Base-by-base conservation (phyloP, 2,888 invertebrate species). In the Psylliodes chrysocephalus region DNA sequence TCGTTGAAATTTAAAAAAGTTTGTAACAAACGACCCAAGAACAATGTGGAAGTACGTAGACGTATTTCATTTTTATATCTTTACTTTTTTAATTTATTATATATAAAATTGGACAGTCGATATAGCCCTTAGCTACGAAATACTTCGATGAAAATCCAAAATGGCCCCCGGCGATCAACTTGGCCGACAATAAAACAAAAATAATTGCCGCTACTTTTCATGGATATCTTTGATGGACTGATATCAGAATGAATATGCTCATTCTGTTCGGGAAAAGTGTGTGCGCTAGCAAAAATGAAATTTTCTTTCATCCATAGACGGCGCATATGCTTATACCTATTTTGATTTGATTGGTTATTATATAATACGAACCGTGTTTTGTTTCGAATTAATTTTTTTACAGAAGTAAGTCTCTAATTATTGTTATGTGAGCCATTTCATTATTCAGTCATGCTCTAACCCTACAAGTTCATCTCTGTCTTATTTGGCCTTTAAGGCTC, bases 41-140 rank as follows among this genome's bases (percentile, higher is more conserved):
- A 65, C 63, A 68, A 65, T 56, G 63, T 63, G 60, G 52, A 63
- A 63, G 57, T 68, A 52, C 65, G 65, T 56, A 22, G 59, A 57
- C 62, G 65, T 68, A 64, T 65, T 65, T 68, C 68, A 68, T 65
- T 68, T 68, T 68, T 68, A 68, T 68, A 68, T 63, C 65, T 63
- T 56, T 63, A 65, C 54, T 68, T 65, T 59, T 64, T 65, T 65
- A 68, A 68, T 68, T 68, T 68, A 68, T 68, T 63, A 62, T 65
- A 59, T 65, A 68, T 63, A 60, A 55, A 60, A 64, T 64, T 64
- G 64, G 64, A 64, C 60, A 51, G 42, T 59, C 55, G 55, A 64
- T 60, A 59, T 59, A 59, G 59, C 59, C 42, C 14, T 33, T 10
- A 38, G 64, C 54, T 18, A 33, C 59, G 49, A 53, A 49, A 64